Evolutionary conservation across 2,797 vertebrate species (phyloP), one percentile per base, ranked within the genome.

Genomic region (Gorsachius magnificus): DNA sequence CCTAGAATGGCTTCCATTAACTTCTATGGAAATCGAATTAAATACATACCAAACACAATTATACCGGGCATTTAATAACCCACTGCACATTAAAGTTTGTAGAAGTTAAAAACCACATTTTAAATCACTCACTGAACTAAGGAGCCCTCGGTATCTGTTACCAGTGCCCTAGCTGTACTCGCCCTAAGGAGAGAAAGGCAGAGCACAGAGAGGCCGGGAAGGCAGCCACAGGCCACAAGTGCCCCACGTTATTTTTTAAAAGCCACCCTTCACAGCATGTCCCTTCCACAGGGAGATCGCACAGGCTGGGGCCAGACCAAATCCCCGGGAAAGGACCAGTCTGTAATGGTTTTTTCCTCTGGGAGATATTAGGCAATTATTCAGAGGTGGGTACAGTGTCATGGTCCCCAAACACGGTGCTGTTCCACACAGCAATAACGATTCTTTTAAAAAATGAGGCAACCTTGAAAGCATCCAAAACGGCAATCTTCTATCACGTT

Each of bases 311-410:
- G 36, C 48, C 35, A 29, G 53, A 41, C 13, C 22, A 56, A 50
- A 92, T 26, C 22, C 18, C 56, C 1, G 0, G 31, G 57, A 35
- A 64, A 79, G 51, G 35, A 22, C 22, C 0, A 0, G 8, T 29
- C 58, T 26, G 45, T 5, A 51, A 36, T 19, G 61, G 1, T 50
- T 31, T 75, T 45, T 36, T 3, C 36, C 24, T 29, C 61, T 14
- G 14, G 57, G 41, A 83, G 35, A 26, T 20, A 33, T 11, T n/a
- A 43, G 43, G n/a, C 43, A 66, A 46, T 79, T 43, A 41, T 63
- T 80, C 54, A 71, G 87, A 70, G 74, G 50, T 0, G 6, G 19
- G 35, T 26, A 16, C 24, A n/a, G 51, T 16, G 48, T 46, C 72
- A 38, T 2, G 13, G 56, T 65, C 33, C 72, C 72, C 82, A 89